Conservation (phyloP, 2,888 invertebrate genomes). For the Odontocolon sp. region DNA sequence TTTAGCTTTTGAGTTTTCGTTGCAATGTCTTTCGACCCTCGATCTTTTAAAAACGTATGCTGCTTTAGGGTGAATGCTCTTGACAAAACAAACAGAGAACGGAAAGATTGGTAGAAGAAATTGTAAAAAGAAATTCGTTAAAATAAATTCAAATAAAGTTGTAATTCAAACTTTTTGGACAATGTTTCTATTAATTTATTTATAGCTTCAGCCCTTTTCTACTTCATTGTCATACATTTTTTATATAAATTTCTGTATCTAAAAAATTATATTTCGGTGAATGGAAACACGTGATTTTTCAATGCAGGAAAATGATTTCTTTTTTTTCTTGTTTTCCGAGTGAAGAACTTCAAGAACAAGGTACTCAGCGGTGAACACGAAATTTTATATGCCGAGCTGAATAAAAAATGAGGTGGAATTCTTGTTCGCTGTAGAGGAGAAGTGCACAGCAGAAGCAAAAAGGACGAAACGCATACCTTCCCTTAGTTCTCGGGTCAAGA, state of each 20-base stretch:
- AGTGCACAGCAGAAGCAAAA: neutral
- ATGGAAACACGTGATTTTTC: too few species aligned
- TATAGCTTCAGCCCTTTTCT: too few species aligned
- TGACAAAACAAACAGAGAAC: neutral
- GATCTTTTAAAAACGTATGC: constrained; percentile 5
- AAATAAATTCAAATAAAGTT: neutral
- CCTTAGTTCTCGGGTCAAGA: constrained; percentile 8
- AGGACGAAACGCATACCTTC: neutral
- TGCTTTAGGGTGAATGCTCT: neutral
- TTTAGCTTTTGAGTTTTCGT: constrained; percentile 18
- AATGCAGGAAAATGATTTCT: too few species aligned
- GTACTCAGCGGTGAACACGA: neutral
- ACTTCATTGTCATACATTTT: too few species aligned
- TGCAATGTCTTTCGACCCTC: constrained; percentile 26
- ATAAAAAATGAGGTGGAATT: constrained; percentile 2
- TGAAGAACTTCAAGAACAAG: neutral
- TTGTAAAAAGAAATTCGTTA: neutral
- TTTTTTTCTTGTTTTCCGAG: too few species aligned
- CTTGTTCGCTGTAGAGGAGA: constrained; percentile 7
- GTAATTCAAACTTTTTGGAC: neutral
- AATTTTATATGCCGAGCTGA: neutral
- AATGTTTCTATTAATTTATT: neutral
- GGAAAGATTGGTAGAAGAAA: neutral
- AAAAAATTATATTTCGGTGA: neutral
- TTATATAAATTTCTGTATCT: too few species aligned